Conservation (phyloP, 2,888 invertebrate species). For the Operophtera brumata region DNA sequence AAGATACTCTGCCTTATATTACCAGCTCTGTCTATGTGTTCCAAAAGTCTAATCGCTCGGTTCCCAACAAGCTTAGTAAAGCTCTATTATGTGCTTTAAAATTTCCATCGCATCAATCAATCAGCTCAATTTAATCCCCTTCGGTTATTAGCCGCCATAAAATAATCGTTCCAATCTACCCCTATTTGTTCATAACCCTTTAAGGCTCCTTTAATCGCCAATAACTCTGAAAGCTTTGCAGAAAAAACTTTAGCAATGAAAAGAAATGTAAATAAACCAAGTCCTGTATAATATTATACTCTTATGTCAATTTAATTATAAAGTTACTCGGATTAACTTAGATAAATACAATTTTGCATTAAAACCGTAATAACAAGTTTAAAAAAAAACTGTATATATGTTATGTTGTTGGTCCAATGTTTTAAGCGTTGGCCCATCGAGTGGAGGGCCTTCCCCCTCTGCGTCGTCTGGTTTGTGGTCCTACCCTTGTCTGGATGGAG, state of each 20-base stretch:
- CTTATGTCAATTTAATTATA: too few relatives aligned
- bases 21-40: not conserved
- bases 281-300: not conserved
- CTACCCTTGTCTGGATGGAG: too few relatives aligned
- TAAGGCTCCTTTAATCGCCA: not conserved
- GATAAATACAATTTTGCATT: too few relatives aligned
- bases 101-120: conserved; percentile 19
- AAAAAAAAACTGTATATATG: too few relatives aligned
- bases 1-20: not conserved
- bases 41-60: not conserved
- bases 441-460: too few relatives aligned
- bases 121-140: conserved; percentile 19
- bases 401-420: too few relatives aligned
- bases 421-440: too few relatives aligned
- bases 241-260: too few relatives aligned
- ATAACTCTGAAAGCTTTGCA: not conserved
- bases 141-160: conserved; percentile 17
- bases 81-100: conserved; percentile 17
- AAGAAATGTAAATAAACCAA: not conserved
- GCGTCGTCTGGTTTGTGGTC: too few relatives aligned
- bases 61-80: conserved; percentile 5
- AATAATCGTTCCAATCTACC: conserved; percentile 15
- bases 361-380: too few relatives aligned
- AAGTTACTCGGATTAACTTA: too few relatives aligned
- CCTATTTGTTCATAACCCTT: conserved; percentile 9